Evolutionary conservation across 2,888 invertebrate species (phyloP).

Genomic region (Chouioia cunea): DNA sequence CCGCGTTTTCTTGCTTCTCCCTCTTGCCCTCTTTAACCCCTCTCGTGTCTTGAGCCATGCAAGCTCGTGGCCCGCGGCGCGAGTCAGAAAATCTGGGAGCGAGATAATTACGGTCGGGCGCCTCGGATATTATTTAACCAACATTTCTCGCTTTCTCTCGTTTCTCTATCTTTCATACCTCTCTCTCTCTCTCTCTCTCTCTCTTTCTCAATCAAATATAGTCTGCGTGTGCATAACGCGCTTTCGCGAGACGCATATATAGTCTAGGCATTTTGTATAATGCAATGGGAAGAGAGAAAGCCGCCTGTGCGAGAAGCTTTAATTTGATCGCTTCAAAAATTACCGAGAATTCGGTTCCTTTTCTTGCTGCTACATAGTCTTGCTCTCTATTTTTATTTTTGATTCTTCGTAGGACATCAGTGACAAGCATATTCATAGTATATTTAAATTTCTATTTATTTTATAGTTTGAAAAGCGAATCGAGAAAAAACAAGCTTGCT

Average conservation of each 20-base stretch:
- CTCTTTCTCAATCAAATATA: conserved; percentile 62
- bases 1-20: not conserved
- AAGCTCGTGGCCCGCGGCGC: not conserved
- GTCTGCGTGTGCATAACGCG: conserved; percentile 49
- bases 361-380: too few species aligned
- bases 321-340: conserved; percentile 47
- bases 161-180: conserved; percentile 12
- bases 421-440: too few species aligned
- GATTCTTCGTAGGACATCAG: too few species aligned
- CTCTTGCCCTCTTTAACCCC: conserved; percentile 1
- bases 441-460: too few species aligned
- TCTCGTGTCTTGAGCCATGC: conserved; percentile 18
- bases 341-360: conserved; percentile 21
- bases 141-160: conserved; percentile 57
- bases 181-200: conserved; percentile 4
- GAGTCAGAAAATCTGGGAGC: conserved; percentile 63
- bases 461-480: too few species aligned
- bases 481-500: too few species aligned
- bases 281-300: conserved; percentile 11
- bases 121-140: conserved; percentile 65
- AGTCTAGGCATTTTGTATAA: conserved; percentile 37
- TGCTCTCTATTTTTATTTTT: too few species aligned
- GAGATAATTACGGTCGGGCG: conserved; percentile 65
- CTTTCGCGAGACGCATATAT: conserved; percentile 49
- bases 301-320: conserved; percentile 23